Evolutionary conservation across 2,888 invertebrate genomes (phyloP), one percentile per base, ranked within the genome.

Genomic region (Stenoptilia bipunctidactyla): DNA sequence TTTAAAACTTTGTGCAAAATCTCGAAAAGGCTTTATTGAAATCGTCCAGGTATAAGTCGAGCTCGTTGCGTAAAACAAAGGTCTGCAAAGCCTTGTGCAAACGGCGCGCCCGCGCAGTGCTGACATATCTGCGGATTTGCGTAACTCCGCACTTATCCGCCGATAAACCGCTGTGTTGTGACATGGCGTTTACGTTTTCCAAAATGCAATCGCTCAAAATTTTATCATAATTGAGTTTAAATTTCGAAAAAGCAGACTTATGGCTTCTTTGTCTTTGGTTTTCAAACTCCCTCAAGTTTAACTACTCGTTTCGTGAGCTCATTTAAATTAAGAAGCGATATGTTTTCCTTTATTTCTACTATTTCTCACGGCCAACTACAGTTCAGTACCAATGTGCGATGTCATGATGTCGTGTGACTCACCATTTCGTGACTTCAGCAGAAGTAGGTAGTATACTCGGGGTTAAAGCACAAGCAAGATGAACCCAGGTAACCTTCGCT

Each of bases 51-150:
- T 80, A 30, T 80, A 77, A 82, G 79, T 77, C 77, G 79, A 82
- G 77, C 75, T 63, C 63, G 76, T 83, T 83, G 82, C 82, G 79
- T 80, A 82, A 83, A 83, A 83, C 83, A 83, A 83, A 83, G 83
- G 82, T 83, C 82, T 82, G 79, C 71, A 68, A 75, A 80, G 71
- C 77, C 82, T 82, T 82, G 83, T 82, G 82, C 76, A 83, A 82
- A 79, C 79, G 74, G 74, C 74, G 74, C 77, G 77, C 72, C 71
- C 67, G 61, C 58, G 41, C 55, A 41, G 50, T 45, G 67, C 75
- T 74, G 72, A 82, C 80, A 82, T 82, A 82, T 83, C 82, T 83
- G 74, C 74, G 63, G 76, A 77, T 83, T 83, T 83, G 80, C 82
- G 83, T 83, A 83, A 83, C 75, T 61, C 66, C 76, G 74, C 71